Percentiles rank a stretch among this genome's conserved stretches.
Evolutionary conservation across 2,113 vertebrate species (phyloP).

Genomic region (Callionymus lyra): DNA sequence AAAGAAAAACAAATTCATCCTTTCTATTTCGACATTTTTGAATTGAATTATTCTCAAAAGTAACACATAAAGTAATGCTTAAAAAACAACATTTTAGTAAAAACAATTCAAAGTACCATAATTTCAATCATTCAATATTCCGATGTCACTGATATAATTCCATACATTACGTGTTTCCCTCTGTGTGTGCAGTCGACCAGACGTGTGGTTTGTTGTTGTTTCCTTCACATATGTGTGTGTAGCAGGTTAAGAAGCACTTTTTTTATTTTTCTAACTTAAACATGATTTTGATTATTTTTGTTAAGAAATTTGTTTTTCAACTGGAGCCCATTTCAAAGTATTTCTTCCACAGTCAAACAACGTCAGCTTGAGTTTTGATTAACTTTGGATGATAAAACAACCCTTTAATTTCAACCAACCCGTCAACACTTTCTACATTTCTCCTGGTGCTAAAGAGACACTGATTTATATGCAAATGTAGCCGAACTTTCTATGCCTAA

Average conservation of each 20-base stretch:
- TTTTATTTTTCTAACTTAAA: slow-evolving; percentile 62
- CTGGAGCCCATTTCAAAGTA: slow-evolving; percentile 39
- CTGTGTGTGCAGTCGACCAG: slow-evolving; percentile 28
- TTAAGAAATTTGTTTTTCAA: slow-evolving; percentile 42
- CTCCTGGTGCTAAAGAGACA: slow-evolving; percentile 60
- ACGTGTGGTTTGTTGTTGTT: slow-evolving; percentile 34
- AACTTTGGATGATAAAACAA: not conserved
- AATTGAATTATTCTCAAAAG: too few relatives aligned
- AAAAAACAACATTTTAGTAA: too few relatives aligned
- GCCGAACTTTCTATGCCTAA: too few relatives aligned
- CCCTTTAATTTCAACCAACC: slow-evolving; percentile 5
- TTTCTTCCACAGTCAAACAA: too few relatives aligned
- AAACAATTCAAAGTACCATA: too few relatives aligned
- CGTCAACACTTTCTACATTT: slow-evolving; percentile 18
- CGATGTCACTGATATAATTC: too few relatives aligned
- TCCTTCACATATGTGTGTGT: slow-evolving; percentile 33
- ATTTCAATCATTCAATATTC: too few relatives aligned
- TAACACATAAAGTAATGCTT: too few relatives aligned
- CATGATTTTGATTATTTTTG: slow-evolving; percentile 42
- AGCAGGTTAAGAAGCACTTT: slow-evolving; percentile 69
- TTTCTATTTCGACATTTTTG: too few relatives aligned
- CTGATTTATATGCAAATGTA: too few relatives aligned
- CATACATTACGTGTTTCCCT: slow-evolving; percentile 34
- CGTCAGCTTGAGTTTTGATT: too few relatives aligned
- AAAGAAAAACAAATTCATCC: too few relatives aligned